Conservation (phyloP, 2,888 invertebrate genomes). For the Cryptus armator region DNA sequence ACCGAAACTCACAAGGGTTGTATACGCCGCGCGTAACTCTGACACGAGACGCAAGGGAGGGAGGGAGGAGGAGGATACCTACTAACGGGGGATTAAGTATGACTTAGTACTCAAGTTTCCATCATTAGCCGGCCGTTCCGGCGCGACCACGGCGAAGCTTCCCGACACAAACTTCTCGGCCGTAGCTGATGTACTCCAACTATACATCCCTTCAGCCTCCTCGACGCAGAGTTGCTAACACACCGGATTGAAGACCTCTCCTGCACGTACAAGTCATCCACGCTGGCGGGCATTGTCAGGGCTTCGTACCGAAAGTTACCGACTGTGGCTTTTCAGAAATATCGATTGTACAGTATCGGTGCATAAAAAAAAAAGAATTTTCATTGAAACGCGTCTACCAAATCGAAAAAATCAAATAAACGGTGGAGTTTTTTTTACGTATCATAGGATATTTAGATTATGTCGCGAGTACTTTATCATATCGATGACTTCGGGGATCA, state of each 20-base stretch:
- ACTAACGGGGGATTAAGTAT: slow-evolving; percentile 80
- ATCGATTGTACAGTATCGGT: slow-evolving; percentile 8
- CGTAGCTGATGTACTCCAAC: slow-evolving; percentile 34
- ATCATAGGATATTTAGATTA: not conserved
- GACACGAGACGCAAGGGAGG: slow-evolving; percentile 26
- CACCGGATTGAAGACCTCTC: slow-evolving; percentile 38
- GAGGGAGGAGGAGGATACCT: slow-evolving; percentile 51
- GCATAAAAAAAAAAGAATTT: not conserved
- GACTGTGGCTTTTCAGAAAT: slow-evolving; percentile 59
- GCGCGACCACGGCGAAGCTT: slow-evolving; percentile 62
- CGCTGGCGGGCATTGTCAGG: slow-evolving; percentile 76
- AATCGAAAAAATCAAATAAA: not conserved
- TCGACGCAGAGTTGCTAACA: slow-evolving; percentile 42
- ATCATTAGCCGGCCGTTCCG: slow-evolving; percentile 79
- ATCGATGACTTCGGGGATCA: too few species aligned
- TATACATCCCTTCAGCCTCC: slow-evolving; percentile 3
- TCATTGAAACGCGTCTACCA: too few species aligned
- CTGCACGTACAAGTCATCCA: slow-evolving; percentile 67
- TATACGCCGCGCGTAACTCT: slow-evolving; percentile 45
- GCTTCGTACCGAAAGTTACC: slow-evolving; percentile 71
- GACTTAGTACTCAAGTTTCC: slow-evolving; percentile 84
- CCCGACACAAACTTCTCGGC: slow-evolving; percentile 59
- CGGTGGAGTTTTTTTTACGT: not conserved
- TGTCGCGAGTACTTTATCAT: too few species aligned
- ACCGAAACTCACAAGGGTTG: slow-evolving; percentile 35